phyloP scores from a whole-genome alignment of 53 echinoderm and acorn worm genomes.

The Glandiceps talaboti region DNA sequence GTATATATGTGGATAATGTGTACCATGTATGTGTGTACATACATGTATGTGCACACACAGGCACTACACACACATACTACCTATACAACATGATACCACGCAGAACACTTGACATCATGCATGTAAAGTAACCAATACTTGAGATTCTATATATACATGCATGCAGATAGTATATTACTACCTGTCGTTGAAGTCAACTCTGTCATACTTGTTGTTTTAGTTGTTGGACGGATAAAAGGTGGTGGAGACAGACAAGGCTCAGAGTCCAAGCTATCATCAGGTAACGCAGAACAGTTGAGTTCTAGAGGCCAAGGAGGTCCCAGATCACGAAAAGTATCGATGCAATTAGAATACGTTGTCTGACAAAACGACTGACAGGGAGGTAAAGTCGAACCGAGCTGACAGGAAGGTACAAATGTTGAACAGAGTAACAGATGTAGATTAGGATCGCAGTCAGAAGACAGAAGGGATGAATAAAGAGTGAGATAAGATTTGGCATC shows the following conservation, averaged over 20 bases:
- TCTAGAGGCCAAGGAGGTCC: not conserved
- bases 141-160: no score
- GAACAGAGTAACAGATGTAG: not conserved
- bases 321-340: not conserved
- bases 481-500: not conserved
- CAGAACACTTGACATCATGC: no score
- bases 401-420: not conserved
- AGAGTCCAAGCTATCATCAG: not conserved
- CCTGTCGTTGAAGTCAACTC: no score
- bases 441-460: not conserved
- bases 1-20: no score
- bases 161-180: no score
- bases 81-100: no score
- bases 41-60: no score
- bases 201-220: no score
- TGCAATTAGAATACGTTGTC: not conserved
- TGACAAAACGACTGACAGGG: not conserved
- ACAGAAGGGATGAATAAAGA: not conserved
- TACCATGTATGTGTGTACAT: no score
- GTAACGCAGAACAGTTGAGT: not conserved
- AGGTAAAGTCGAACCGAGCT: not conserved
- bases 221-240: no score
- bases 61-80: no score
- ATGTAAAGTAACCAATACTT: no score
- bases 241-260: not conserved